Percentiles rank a stretch among this genome's conserved stretches.
These are phyloP conservation scores for Cryptus armator DNA, from an alignment of 2,888 invertebrate genomes.

Conservation along the genomic window DNA sequence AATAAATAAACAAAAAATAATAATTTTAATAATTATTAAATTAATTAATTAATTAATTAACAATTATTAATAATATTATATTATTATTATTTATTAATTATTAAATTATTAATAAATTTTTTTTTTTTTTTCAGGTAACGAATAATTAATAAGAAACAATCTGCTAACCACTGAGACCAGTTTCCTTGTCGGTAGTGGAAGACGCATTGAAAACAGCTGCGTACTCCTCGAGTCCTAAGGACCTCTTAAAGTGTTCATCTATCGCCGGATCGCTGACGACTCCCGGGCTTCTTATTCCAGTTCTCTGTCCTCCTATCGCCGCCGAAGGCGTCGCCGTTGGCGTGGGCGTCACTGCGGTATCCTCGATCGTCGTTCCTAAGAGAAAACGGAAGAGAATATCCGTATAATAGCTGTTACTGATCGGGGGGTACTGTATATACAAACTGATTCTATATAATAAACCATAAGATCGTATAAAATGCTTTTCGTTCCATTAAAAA, in stretches of 20 bases:
- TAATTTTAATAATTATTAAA: too few species aligned
- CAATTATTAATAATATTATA: too few species aligned
- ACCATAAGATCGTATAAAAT: slow-evolving; percentile 15
- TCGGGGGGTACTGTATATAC: slow-evolving; percentile 1
- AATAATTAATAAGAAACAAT: slow-evolving; percentile 11
- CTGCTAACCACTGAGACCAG: slow-evolving; percentile 82
- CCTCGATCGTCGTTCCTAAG: slow-evolving; percentile 82
- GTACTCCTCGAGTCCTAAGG: slow-evolving; percentile 91
- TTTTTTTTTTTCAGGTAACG: neutral
- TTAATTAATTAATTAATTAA: too few species aligned
- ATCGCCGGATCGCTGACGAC: slow-evolving; percentile 92
- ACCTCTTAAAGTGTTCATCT: slow-evolving; percentile 97
- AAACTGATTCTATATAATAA: slow-evolving; percentile 9
- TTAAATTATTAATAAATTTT: neutral
- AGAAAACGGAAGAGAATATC: slow-evolving; percentile 47
- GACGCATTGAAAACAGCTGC: slow-evolving; percentile 83
- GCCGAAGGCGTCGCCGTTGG: slow-evolving; percentile 81
- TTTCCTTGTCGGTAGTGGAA: slow-evolving; percentile 80
- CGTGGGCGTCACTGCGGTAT: slow-evolving; percentile 82
- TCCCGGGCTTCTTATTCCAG: slow-evolving; percentile 80
- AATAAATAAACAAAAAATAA: too few species aligned
- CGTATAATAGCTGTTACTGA: slow-evolving; percentile 42
- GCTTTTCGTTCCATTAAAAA: neutral
- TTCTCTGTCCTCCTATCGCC: slow-evolving; percentile 80
- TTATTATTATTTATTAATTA: neutral